Percentiles rank a stretch among this genome's conserved stretches.
phyloP scores from a whole-genome alignment of 92 coral and sea anemone species.

The Umimayanthus kanabou region DNA sequence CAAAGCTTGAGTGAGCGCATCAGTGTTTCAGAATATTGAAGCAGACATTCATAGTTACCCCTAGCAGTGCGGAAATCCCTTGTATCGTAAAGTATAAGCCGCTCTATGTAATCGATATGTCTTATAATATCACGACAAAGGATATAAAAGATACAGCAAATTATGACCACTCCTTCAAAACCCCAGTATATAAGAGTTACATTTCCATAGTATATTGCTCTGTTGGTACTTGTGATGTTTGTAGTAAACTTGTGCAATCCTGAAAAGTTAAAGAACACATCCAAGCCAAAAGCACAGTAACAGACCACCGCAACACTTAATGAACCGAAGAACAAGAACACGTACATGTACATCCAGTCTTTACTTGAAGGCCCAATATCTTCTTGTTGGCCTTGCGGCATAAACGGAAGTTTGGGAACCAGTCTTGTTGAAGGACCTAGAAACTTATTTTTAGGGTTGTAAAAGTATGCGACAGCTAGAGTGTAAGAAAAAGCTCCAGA shows the following conservation, averaged over 20 bases:
- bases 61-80: conserved; percentile 59
- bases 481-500: conserved; percentile 63
- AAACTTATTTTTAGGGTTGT: conserved; percentile 46
- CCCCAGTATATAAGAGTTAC: conserved; percentile 58
- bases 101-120: conserved; percentile 64
- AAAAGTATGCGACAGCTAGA: conserved; percentile 57
- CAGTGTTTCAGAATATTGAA: conserved; percentile 59
- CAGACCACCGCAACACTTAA: conserved; percentile 42
- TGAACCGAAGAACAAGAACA: conserved; percentile 49
- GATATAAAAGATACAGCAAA: conserved; percentile 65
- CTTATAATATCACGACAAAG: conserved; percentile 57
- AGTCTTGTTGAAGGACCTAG: conserved; percentile 48
- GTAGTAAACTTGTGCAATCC: conserved; percentile 59
- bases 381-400: conserved; percentile 60
- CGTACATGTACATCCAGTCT: conserved; percentile 55
- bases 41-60: conserved; percentile 60
- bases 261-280: conserved; percentile 55
- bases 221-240: conserved; percentile 42
- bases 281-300: conserved; percentile 47
- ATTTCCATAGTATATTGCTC: conserved; percentile 40
- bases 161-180: conserved; percentile 48
- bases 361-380: conserved; percentile 44
- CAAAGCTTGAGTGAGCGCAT: conserved; percentile 48
- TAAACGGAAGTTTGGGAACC: conserved; percentile 54
- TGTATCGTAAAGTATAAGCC: conserved; percentile 40